A percentile compares a stretch with the other conserved stretches of the same genome.
Conservation (phyloP, 92 coral and sea anemone genomes). For the Umimayanthus kanabou region DNA sequence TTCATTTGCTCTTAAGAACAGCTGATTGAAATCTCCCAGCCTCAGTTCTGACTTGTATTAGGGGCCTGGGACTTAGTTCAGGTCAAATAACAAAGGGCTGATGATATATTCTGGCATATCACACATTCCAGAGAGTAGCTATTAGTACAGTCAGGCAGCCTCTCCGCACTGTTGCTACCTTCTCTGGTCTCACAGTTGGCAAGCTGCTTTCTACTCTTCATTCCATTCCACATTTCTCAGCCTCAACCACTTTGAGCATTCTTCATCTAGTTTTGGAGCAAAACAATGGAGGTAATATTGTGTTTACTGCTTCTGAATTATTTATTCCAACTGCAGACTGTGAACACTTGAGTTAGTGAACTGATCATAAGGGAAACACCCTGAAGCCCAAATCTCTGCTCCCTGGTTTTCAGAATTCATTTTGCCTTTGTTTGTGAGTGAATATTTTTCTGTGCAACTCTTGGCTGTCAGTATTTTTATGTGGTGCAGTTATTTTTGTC, state of each 20-base stretch:
- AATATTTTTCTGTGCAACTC: background rate
- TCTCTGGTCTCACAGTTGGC: constrained; percentile 10
- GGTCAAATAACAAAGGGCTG: constrained; percentile 33
- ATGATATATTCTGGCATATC: constrained; percentile 23
- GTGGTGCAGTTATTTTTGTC: background rate
- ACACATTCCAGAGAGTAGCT: constrained; percentile 31
- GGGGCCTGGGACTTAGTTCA: constrained; percentile 30
- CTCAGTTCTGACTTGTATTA: background rate
- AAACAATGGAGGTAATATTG: constrained; percentile 43
- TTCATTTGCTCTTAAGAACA: background rate
- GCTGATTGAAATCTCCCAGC: constrained; percentile 4
- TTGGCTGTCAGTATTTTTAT: background rate
- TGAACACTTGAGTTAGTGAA: background rate
- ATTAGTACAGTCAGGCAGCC: constrained; percentile 37
- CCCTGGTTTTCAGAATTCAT: background rate
- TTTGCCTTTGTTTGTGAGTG: background rate
- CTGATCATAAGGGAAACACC: constrained; percentile 25
- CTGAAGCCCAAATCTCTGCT: background rate
- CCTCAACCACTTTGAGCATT: constrained; percentile 30
- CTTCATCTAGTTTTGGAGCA: constrained; percentile 34
- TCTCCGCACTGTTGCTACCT: constrained; percentile 5
- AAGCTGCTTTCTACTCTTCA: constrained; percentile 12
- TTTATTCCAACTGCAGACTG: constrained; percentile 36
- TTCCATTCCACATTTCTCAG: background rate
- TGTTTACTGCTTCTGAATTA: constrained; percentile 3